These are phyloP conservation scores for Lithophane leautieri DNA, from an alignment of 2,888 invertebrate genomes.

Conservation along the genomic window DNA sequence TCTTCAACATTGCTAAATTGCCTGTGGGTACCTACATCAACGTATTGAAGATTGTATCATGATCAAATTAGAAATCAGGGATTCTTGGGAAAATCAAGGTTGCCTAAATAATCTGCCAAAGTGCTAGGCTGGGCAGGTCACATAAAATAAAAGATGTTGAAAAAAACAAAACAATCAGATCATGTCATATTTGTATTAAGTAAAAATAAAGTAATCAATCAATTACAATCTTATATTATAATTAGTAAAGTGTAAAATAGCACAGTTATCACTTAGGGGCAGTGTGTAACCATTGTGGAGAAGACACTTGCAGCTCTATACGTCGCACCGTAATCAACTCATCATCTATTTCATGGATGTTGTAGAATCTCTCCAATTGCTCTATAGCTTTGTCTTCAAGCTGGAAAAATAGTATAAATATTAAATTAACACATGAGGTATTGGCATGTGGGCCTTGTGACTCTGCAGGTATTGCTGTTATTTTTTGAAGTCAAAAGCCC, in stretches of 20 bases:
- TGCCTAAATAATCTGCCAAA: background rate
- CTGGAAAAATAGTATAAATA: conserved; percentile 83
- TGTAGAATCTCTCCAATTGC: conserved; percentile 94
- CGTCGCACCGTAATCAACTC: conserved; percentile 93
- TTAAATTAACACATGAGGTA: background rate
- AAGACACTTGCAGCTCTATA: conserved; percentile 90
- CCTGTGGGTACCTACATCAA: background rate
- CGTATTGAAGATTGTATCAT: background rate
- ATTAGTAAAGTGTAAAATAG: conserved; percentile 76
- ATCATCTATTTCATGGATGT: conserved; percentile 92
- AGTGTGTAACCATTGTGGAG: conserved; percentile 91
- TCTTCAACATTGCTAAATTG: background rate
- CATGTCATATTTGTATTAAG: conserved; percentile 53
- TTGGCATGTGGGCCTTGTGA: no score
- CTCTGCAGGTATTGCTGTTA: no score
- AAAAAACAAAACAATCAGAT: background rate
- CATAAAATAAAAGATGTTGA: background rate
- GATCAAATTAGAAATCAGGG: background rate
- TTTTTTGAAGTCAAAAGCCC: no score
- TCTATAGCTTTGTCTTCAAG: conserved; percentile 96
- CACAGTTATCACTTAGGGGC: conserved; percentile 81
- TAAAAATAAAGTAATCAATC: conserved; percentile 60
- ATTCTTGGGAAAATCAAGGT: background rate
- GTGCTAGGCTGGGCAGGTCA: background rate
- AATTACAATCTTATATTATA: conserved; percentile 57